phyloP scores from a whole-genome alignment of 2,888 invertebrate genomes.

The Caenorhabditis afra region DNA sequence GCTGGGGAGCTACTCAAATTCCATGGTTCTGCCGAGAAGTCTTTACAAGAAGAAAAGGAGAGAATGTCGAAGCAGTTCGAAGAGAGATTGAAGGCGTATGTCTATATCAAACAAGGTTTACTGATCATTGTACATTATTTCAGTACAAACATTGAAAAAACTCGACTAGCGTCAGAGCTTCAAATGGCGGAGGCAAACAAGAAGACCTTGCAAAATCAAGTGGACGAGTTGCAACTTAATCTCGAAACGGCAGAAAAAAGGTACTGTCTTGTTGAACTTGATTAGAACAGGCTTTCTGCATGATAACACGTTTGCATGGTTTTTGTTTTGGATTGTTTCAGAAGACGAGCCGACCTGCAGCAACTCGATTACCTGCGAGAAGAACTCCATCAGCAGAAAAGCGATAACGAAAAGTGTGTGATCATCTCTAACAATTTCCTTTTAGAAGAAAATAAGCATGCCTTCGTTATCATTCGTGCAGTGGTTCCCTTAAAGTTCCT shows the following conservation, averaged over 20 bases:
- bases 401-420: slow-evolving; percentile 40
- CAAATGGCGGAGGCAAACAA: slow-evolving; percentile 34
- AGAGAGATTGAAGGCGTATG: slow-evolving; percentile 55
- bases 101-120: slow-evolving; percentile 7
- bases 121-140: slow-evolving; percentile 10
- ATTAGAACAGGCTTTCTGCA: slow-evolving; percentile 5
- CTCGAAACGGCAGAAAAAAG: slow-evolving; percentile 48
- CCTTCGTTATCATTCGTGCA: no score
- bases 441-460: no score
- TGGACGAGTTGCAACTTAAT: slow-evolving; percentile 31
- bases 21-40: slow-evolving; percentile 49
- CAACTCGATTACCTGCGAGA: slow-evolving; percentile 47
- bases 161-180: slow-evolving; percentile 44
- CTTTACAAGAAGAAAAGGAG: slow-evolving; percentile 45
- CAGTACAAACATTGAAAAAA: slow-evolving; percentile 52
- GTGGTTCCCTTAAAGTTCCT: no score
- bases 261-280: slow-evolving; percentile 22
- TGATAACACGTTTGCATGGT: slow-evolving; percentile 34
- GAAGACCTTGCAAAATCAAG: slow-evolving; percentile 15
- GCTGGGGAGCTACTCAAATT: slow-evolving; percentile 71
- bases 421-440: background rate
- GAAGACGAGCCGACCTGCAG: slow-evolving; percentile 40
- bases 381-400: slow-evolving; percentile 32
- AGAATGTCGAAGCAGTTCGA: slow-evolving; percentile 54
- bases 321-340: slow-evolving; percentile 48